These are phyloP conservation scores for Agriopis leucophaearia DNA, from an alignment of 2,888 invertebrate species.

Conservation along the genomic window DNA sequence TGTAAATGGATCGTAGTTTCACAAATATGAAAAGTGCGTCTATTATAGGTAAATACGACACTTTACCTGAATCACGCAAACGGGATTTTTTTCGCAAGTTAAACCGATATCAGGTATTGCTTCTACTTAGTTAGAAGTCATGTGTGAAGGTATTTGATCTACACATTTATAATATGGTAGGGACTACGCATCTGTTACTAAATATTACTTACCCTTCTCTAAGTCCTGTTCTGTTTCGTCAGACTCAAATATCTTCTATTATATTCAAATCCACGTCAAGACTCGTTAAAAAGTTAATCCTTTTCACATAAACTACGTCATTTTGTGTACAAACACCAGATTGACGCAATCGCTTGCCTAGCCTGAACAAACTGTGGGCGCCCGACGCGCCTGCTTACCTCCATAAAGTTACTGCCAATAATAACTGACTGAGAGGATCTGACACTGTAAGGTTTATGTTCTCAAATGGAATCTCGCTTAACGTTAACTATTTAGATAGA, in stretches of 20 bases:
- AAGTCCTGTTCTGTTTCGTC: background rate
- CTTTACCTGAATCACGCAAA: no score
- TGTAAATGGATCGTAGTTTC: no score
- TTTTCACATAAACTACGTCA: slow-evolving; percentile 17
- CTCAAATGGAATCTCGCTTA: background rate
- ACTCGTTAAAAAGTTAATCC: slow-evolving; percentile 14
- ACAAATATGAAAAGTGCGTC: no score
- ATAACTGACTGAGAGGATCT: slow-evolving; percentile 4
- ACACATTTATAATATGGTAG: no score
- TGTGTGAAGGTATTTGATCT: no score
- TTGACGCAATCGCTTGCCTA: slow-evolving; percentile 23
- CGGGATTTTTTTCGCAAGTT: no score
- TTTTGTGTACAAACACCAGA: slow-evolving; percentile 18
- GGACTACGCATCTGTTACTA: background rate
- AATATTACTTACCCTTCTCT: background rate
- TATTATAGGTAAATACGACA: no score
- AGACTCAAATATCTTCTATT: background rate
- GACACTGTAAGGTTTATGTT: background rate
- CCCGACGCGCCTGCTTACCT: background rate
- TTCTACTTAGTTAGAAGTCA: no score
- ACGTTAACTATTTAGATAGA: background rate
- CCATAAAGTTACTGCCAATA: slow-evolving; percentile 14
- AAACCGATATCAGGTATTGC: no score
- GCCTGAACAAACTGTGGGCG: slow-evolving; percentile 20
- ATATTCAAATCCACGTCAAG: background rate